These are phyloP conservation scores for Drosophila erecta DNA, from an alignment of 1,140 invertebrate species.

Conservation along the genomic window DNA sequence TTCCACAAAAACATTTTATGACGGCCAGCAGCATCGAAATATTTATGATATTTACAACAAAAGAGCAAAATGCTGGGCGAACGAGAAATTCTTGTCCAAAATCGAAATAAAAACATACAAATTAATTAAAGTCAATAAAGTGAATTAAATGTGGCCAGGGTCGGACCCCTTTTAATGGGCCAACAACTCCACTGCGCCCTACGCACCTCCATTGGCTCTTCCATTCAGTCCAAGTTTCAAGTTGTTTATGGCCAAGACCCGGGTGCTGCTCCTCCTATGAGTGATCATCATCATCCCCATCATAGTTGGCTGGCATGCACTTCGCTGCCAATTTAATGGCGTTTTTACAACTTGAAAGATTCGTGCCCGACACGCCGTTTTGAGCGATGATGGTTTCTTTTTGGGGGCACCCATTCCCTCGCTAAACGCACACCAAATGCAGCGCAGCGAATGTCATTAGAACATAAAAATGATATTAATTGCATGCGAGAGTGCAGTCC, in stretches of 20 bases:
- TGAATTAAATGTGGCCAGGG: conserved; percentile 52
- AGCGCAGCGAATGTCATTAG: conserved; percentile 83
- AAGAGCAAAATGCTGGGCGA: conserved; percentile 37
- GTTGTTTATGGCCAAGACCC: conserved; percentile 50
- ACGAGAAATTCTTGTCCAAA: conserved; percentile 56
- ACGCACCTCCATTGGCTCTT: conserved; percentile 37
- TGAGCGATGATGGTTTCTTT: conserved; percentile 68
- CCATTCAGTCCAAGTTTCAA: neutral
- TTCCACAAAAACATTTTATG: conserved; percentile 60
- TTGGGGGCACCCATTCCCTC: conserved; percentile 16
- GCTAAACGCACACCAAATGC: conserved; percentile 77
- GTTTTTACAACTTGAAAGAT: conserved; percentile 84
- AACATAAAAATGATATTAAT: conserved; percentile 84
- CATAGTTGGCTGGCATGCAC: conserved; percentile 63
- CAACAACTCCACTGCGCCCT: conserved; percentile 40
- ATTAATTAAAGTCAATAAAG: conserved; percentile 81
- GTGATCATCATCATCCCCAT: conserved; percentile 44
- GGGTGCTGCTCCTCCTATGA: conserved; percentile 9
- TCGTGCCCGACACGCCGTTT: conserved; percentile 81
- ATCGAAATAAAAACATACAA: conserved; percentile 83
- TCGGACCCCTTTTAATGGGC: conserved; percentile 61
- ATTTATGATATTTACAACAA: conserved; percentile 82
- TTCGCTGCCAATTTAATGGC: conserved; percentile 83
- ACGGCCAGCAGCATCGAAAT: conserved; percentile 53
- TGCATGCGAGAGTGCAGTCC: conserved; percentile 73